Evolutionary conservation across 2,888 invertebrate genomes (phyloP).

Genomic region (Cyclophora punctaria): DNA sequence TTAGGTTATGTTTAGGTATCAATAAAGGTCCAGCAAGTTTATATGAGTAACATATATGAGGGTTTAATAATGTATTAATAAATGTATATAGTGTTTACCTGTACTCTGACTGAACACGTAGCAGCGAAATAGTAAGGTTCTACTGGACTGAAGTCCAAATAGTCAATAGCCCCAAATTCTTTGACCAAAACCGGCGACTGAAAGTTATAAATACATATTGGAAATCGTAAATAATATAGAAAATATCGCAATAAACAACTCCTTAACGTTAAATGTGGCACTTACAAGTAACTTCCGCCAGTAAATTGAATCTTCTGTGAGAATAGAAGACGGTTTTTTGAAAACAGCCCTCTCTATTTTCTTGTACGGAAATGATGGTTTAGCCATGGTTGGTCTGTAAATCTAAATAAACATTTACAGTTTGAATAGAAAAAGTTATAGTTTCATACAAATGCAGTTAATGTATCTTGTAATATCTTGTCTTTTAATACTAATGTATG

Average conservation of each 20-base stretch:
- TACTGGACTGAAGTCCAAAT: slow-evolving; percentile 91
- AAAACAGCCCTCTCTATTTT: slow-evolving; percentile 81
- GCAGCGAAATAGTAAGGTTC: slow-evolving; percentile 94
- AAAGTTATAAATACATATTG: slow-evolving; percentile 17
- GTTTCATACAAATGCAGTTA: no score
- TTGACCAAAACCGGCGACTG: slow-evolving; percentile 89
- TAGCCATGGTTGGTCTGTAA: slow-evolving; percentile 37
- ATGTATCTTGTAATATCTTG: no score
- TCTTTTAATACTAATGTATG: no score
- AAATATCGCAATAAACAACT: no score
- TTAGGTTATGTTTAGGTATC: no score
- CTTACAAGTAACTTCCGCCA: slow-evolving; percentile 92
- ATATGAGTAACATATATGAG: no score
- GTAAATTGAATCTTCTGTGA: slow-evolving; percentile 86
- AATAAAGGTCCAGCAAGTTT: no score
- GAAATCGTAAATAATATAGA: no score
- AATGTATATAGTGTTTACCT: slow-evolving; percentile 40
- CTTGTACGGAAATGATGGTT: slow-evolving; percentile 76
- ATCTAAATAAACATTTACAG: no score
- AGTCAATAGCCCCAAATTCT: slow-evolving; percentile 94
- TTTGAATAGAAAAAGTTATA: no score
- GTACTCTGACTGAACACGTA: slow-evolving; percentile 92
- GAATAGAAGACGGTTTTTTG: slow-evolving; percentile 78
- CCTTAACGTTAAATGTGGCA: no score
- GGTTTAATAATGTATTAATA: background rate